These are phyloP conservation scores for Gymnosoma rotundatum DNA, from an alignment of 2,888 invertebrate genomes.

Conservation along the genomic window DNA sequence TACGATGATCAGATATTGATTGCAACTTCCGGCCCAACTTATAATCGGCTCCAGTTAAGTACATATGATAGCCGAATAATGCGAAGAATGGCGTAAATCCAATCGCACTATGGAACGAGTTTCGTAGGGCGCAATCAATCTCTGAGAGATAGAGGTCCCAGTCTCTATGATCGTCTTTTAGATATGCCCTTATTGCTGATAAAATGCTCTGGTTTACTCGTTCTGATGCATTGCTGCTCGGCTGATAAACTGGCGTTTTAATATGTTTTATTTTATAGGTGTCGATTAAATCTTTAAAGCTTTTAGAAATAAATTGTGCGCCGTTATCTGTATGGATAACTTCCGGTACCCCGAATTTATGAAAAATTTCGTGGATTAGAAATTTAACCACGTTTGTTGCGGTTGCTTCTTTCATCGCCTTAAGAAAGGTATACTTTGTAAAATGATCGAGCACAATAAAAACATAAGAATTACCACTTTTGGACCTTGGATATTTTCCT, in stretches of 20 bases:
- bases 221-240: background rate
- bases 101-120: background rate
- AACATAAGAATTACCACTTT: background rate
- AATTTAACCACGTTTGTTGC: background rate
- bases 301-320: background rate
- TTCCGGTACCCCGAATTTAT: background rate
- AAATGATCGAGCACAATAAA: background rate
- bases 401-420: constrained; percentile 3
- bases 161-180: background rate
- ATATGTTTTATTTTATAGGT: background rate
- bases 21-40: background rate
- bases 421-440: background rate
- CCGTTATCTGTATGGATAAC: background rate
- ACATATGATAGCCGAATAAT: background rate
- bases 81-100: background rate
- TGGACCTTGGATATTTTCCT: background rate
- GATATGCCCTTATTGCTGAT: background rate
- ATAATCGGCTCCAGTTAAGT: background rate
- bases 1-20: background rate
- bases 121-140: background rate
- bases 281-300: background rate
- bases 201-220: background rate
- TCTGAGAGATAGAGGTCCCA: background rate
- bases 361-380: background rate
- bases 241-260: background rate